phyloP scores from a whole-genome alignment of 1,140 invertebrate species.

The Drosophila murphyi region DNA sequence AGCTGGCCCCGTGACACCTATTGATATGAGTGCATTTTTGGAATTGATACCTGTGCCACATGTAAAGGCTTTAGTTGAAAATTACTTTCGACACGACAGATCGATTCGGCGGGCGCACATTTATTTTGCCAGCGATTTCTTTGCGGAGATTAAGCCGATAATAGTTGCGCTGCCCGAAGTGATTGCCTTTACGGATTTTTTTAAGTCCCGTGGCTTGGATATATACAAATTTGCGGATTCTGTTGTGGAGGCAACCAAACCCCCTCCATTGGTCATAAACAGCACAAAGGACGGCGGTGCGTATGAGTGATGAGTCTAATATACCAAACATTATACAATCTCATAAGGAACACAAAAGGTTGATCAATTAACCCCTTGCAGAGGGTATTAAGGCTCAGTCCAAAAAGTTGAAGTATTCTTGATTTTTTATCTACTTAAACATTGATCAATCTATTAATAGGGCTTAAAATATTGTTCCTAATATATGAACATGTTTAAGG shows the following conservation, averaged over 20 bases:
- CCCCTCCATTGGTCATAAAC: not conserved
- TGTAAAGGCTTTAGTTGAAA: slow-evolving; percentile 60
- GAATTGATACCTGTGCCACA: slow-evolving; percentile 61
- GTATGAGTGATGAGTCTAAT: slow-evolving; percentile 39
- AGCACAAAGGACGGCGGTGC: slow-evolving; percentile 42
- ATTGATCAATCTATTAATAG: too few relatives aligned
- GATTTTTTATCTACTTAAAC: too few relatives aligned
- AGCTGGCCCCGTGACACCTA: slow-evolving; percentile 16
- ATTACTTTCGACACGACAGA: slow-evolving; percentile 72
- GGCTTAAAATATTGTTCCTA: too few relatives aligned
- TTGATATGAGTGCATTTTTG: slow-evolving; percentile 73
- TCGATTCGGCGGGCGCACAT: slow-evolving; percentile 72
- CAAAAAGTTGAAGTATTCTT: too few relatives aligned
- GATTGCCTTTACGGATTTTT: slow-evolving; percentile 61
- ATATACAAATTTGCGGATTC: slow-evolving; percentile 51
- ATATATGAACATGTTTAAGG: too few relatives aligned
- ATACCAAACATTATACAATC: not conserved
- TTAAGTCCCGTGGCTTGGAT: slow-evolving; percentile 70
- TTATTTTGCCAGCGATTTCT: slow-evolving; percentile 58
- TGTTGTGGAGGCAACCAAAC: slow-evolving; percentile 18
- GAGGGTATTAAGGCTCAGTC: too few relatives aligned
- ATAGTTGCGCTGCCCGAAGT: slow-evolving; percentile 65
- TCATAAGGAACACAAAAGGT: too few relatives aligned
- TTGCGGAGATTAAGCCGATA: slow-evolving; percentile 54
- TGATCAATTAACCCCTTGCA: too few relatives aligned